A percentile compares a stretch with the other conserved stretches of the same genome.
These are phyloP conservation scores for Camponotus fellah DNA, from an alignment of 2,888 invertebrate species.

Conservation along the genomic window DNA sequence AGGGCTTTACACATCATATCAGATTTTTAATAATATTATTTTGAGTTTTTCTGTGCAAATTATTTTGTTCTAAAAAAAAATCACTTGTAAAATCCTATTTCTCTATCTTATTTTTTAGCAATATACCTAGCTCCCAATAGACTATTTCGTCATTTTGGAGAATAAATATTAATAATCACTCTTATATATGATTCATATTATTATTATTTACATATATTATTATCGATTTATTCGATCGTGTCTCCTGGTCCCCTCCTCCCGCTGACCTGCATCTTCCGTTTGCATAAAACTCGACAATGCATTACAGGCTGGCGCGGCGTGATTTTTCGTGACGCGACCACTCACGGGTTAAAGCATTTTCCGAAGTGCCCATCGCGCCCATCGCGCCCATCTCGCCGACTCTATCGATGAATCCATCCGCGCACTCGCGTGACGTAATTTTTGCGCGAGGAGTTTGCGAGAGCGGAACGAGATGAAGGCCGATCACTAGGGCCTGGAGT, in stretches of 20 bases:
- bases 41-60: neutral
- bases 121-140: neutral
- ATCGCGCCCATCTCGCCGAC: conserved; percentile 63
- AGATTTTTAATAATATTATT: neutral
- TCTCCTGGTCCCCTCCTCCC: neutral
- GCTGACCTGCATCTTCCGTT: neutral
- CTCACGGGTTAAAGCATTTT: conserved; percentile 63
- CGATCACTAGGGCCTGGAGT: conserved; percentile 29
- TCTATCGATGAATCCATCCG: conserved; percentile 48
- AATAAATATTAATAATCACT: neutral
- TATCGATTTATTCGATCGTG: neutral
- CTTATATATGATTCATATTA: neutral
- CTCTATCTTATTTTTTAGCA: neutral
- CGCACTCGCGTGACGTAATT: conserved; percentile 13
- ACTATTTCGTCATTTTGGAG: neutral
- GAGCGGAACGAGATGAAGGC: neutral
- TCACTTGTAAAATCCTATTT: neutral
- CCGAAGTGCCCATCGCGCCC: conserved; percentile 49
- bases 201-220: too few species aligned
- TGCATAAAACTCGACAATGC: conserved; percentile 12
- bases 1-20: neutral
- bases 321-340: conserved; percentile 53
- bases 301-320: conserved; percentile 11
- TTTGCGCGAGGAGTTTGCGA: conserved; percentile 12
- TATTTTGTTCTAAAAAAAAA: neutral